Evolutionary conservation across 2,888 invertebrate species (phyloP).

Genomic region (Phlogophora meticulosa): DNA sequence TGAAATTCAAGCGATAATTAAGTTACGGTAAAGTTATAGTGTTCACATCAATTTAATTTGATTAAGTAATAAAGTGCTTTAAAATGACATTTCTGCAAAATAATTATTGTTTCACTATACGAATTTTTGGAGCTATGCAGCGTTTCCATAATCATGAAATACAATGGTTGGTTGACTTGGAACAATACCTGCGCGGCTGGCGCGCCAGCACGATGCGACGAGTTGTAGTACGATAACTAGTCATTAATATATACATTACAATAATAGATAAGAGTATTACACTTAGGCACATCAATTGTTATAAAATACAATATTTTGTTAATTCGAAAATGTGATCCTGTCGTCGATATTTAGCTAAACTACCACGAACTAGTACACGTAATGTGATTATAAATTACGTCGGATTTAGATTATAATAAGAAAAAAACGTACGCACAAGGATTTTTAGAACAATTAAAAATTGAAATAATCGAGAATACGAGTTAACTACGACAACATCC

Average conservation of each 20-base stretch:
- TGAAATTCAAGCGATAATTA: slow-evolving; percentile 61
- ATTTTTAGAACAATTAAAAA: slow-evolving; percentile 64
- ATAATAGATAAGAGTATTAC: slow-evolving; percentile 84
- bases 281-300: slow-evolving; percentile 92
- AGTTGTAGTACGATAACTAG: slow-evolving; percentile 78
- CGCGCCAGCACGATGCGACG: slow-evolving; percentile 60
- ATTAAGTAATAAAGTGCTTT: slow-evolving; percentile 49
- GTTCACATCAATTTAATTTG: slow-evolving; percentile 48
- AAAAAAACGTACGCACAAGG: slow-evolving; percentile 64
- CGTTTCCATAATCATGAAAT: slow-evolving; percentile 70
- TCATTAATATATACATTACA: slow-evolving; percentile 82
- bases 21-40: slow-evolving; percentile 41
- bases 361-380: slow-evolving; percentile 85
- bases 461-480: slow-evolving; percentile 68
- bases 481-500: slow-evolving; percentile 82
- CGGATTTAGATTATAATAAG: slow-evolving; percentile 62
- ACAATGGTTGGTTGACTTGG: slow-evolving; percentile 64
- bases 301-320: slow-evolving; percentile 88
- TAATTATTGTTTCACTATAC: slow-evolving; percentile 77
- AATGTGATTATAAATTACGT: slow-evolving; percentile 73
- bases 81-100: slow-evolving; percentile 51
- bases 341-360: slow-evolving; percentile 80
- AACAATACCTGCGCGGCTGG: slow-evolving; percentile 55
- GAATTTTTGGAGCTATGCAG: slow-evolving; percentile 70
- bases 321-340: slow-evolving; percentile 88